phyloP scores from a whole-genome alignment of 2,888 invertebrate genomes.

The Anthrax anthrax region DNA sequence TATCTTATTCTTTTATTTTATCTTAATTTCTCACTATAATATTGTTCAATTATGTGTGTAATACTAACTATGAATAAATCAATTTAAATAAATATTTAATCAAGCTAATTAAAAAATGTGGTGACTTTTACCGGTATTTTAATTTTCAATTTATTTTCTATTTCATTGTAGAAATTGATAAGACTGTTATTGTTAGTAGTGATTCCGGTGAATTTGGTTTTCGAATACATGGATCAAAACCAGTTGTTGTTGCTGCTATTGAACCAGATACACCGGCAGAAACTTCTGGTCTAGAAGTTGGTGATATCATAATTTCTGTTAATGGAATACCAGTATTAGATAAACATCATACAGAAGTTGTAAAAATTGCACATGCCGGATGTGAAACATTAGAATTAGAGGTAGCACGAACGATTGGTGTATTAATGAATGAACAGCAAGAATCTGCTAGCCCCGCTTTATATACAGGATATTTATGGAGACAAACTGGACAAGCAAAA shows the following conservation, averaged over 20 bases:
- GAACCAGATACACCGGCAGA: slow-evolving; percentile 91
- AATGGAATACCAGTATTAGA: slow-evolving; percentile 85
- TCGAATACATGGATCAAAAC: slow-evolving; percentile 87
- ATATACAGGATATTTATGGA: slow-evolving; percentile 65
- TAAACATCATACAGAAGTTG: slow-evolving; percentile 85
- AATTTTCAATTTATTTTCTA: no score
- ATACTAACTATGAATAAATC: no score
- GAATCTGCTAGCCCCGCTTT: slow-evolving; percentile 47
- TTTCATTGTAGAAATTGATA: slow-evolving; percentile 59
- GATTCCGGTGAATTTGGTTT: slow-evolving; percentile 87
- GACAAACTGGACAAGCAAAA: slow-evolving; percentile 46
- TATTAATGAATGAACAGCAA: slow-evolving; percentile 50
- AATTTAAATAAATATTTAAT: no score
- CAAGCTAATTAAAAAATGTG: no score
- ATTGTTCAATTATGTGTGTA: no score
- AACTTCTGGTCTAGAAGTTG: slow-evolving; percentile 80
- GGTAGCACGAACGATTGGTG: slow-evolving; percentile 75
- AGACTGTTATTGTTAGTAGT: slow-evolving; percentile 67
- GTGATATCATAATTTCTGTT: slow-evolving; percentile 84
- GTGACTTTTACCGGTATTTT: no score
- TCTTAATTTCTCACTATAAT: no score
- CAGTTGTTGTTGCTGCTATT: slow-evolving; percentile 91
- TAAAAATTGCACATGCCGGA: slow-evolving; percentile 80
- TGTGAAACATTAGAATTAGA: slow-evolving; percentile 75
- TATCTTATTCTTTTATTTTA: slow-evolving; percentile 12